phyloP scores from a whole-genome alignment of 1,140 invertebrate species.

The Maconellicoccus hirsutus region DNA sequence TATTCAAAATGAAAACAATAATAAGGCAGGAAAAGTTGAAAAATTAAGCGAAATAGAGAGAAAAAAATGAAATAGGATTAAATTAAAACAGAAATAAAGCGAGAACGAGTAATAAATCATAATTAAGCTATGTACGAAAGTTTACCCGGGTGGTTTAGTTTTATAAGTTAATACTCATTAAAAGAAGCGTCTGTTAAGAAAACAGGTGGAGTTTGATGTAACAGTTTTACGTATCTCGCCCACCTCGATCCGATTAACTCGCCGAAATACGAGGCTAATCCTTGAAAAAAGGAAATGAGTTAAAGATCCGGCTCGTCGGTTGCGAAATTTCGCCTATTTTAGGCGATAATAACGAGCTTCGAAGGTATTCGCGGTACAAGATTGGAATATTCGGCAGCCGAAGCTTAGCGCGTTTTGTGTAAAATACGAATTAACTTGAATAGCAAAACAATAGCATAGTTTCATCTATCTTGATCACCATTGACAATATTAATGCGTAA shows the following conservation, averaged over 20 bases:
- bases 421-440: too few species aligned
- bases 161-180: neutral
- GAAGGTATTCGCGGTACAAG: too few species aligned
- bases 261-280: too few species aligned
- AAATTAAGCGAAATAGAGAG: neutral
- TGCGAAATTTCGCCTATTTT: too few species aligned
- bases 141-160: neutral
- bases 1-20: neutral
- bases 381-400: too few species aligned
- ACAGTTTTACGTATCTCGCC: neutral
- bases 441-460: too few species aligned
- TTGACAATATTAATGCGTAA: too few species aligned
- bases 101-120: neutral
- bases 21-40: neutral
- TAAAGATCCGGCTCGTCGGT: too few species aligned
- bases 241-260: neutral
- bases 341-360: too few species aligned
- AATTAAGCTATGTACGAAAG: neutral
- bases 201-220: conserved; percentile 5
- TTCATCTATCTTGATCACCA: too few species aligned
- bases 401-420: too few species aligned
- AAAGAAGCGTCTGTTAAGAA: conserved; percentile 3
- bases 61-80: neutral
- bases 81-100: neutral
- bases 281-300: too few species aligned